Evolutionary conservation across 2,113 vertebrate species (phyloP).

Genomic region (Pterocles gutturalis): DNA sequence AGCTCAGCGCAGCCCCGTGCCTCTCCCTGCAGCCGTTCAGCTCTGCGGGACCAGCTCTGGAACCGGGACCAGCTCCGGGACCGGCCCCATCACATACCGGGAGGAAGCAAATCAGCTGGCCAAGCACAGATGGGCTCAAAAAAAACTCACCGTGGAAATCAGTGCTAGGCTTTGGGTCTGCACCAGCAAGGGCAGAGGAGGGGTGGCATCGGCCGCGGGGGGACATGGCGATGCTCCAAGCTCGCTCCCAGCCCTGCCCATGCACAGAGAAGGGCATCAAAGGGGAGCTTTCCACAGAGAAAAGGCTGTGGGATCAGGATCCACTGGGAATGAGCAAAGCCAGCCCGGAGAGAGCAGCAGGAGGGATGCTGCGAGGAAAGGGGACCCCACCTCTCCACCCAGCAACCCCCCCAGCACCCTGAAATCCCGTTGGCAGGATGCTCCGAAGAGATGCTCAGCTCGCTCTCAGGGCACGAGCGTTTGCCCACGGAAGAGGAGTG

Average conservation of each 20-base stretch:
- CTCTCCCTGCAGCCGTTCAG: not conserved
- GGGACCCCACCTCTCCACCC: not conserved
- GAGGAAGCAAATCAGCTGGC: not conserved
- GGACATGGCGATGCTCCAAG: not conserved
- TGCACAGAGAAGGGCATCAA: fast-evolving
- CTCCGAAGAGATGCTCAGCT: not conserved
- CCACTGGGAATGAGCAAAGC: fast-evolving
- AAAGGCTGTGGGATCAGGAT: fast-evolving
- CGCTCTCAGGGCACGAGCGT: fast-evolving
- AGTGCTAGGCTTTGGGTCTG: not conserved
- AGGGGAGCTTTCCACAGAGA: fast-evolving
- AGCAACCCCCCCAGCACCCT: not conserved
- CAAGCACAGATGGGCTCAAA: not conserved
- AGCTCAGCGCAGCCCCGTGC: not conserved
- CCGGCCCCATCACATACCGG: not conserved
- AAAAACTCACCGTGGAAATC: not conserved
- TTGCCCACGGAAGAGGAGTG: not conserved
- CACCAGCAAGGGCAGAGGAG: not conserved
- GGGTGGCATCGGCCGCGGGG: not conserved
- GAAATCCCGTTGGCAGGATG: fast-evolving
- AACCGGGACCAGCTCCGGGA: not conserved
- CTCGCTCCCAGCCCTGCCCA: not conserved
- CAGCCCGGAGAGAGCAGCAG: fast-evolving
- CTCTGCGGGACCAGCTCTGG: not conserved
- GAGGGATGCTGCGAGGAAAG: not conserved